Evolutionary conservation across 2,113 vertebrate species (phyloP), one percentile per base, ranked within the genome.

Genomic region (Toxotes chatareus): DNA sequence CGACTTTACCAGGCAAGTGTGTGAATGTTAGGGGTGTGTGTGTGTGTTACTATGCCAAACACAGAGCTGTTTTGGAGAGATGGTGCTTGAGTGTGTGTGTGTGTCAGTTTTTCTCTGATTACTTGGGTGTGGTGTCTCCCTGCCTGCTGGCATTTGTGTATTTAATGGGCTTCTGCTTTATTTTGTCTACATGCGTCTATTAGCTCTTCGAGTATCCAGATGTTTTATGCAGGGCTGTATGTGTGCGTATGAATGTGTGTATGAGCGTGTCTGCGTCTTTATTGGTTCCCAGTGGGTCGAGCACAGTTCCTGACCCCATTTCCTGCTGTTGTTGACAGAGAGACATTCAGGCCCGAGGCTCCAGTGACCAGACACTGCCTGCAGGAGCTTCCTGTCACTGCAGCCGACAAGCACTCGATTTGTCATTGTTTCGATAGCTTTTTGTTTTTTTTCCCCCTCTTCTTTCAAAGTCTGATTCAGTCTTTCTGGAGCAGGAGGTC

Each of bases 281-380:
- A 85, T 83, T 86, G 79, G 79, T 78, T 91, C 85, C 82, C 82
- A 85, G 70, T 80, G 88, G 87, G 86, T 85, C 60, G 21, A 82
- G 73, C 78, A 74, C 78, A 86, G 91, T 81, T 90, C 85, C 82
- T 84, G 89, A 93, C 93, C 91, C 81, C 60, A 73, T 89, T 92
- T 94, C 90, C 89, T 84, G 81, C 69, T 63, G 76, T 88, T 90
- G 86, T 88, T 89, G 80, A 88, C 77, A 76, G 65, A 82, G 82
- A 88, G 82, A 87, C 78, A 63, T 75, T 77, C 42, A 62, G 74
- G 61, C 85, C 80, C 2, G 32, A 83, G 82, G 86, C 79, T 80
- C 67, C 51, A 38, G 61, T 76, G 88, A 84, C 73, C 83, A 90
- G 85, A 89, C 91, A 86, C 70, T 57, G 88, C 88, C 82, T 36